These are phyloP conservation scores for Charaxes varanes DNA, from an alignment of 1,140 invertebrate genomes.

Conservation along the genomic window DNA sequence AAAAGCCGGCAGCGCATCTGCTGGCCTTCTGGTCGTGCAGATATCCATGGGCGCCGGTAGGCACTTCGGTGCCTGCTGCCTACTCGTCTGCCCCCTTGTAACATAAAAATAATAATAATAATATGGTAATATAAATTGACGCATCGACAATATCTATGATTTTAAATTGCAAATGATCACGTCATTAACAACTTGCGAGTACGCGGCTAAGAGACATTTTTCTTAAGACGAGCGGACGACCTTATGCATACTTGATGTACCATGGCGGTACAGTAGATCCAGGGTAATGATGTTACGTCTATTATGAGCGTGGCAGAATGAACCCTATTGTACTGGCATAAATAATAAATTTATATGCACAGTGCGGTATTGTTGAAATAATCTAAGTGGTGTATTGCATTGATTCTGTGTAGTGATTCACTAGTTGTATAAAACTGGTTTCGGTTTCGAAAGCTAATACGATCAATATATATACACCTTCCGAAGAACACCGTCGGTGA, in stretches of 20 bases:
- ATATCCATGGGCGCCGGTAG: too few relatives aligned
- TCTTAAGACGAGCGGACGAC: constrained; percentile 41
- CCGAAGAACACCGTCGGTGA: too few relatives aligned
- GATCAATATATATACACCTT: too few relatives aligned
- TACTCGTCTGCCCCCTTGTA: too few relatives aligned
- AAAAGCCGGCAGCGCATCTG: too few relatives aligned
- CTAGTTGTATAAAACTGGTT: too few relatives aligned
- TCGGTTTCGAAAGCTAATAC: too few relatives aligned
- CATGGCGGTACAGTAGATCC: constrained; percentile 12
- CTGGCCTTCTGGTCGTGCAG: too few relatives aligned
- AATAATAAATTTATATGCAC: constrained; percentile 22
- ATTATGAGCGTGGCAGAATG: constrained; percentile 11
- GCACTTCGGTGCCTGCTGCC: too few relatives aligned
- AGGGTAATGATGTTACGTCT: constrained; percentile 13
- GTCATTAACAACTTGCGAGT: constrained; percentile 34
- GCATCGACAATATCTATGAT: too few relatives aligned
- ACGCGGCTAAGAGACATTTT: constrained; percentile 44
- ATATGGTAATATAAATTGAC: too few relatives aligned
- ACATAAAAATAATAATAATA: too few relatives aligned
- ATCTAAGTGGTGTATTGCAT: constrained; percentile 15
- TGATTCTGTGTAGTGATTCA: constrained; percentile 20
- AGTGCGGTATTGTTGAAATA: constrained; percentile 17
- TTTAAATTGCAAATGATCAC: constrained; percentile 28
- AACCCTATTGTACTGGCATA: constrained; percentile 18
- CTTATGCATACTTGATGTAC: constrained; percentile 52